Percentiles rank a stretch among this genome's conserved stretches.
Conservation (phyloP, 2,888 invertebrate species). For the Urechis unicinctus region DNA sequence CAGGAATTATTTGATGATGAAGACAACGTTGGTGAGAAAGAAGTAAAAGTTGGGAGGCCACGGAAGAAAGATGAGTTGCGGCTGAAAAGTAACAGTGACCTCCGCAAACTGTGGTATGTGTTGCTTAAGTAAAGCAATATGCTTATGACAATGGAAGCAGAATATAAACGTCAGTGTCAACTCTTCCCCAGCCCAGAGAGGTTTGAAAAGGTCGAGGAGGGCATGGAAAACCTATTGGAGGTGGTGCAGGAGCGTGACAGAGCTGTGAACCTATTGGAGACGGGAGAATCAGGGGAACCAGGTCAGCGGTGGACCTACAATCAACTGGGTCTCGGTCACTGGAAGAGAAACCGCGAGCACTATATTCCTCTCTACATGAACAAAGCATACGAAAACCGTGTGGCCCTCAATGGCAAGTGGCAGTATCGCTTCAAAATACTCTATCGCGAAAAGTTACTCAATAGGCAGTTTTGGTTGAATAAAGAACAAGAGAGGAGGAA, state of each 20-base stretch:
- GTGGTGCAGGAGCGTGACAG: constrained; percentile 87
- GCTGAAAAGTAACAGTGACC: constrained; percentile 87
- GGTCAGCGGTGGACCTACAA: constrained; percentile 13
- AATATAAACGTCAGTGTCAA: constrained; percentile 61
- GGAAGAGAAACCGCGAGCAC: constrained; percentile 14
- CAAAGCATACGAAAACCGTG: no score
- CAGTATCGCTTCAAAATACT: constrained; percentile 15
- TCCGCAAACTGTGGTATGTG: constrained; percentile 93
- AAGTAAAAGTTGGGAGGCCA: constrained; percentile 70
- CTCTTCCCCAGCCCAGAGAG: no score
- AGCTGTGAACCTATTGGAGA: constrained; percentile 81
- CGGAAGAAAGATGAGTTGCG: constrained; percentile 87
- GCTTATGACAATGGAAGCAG: constrained; percentile 91
- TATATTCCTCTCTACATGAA: constrained; percentile 11
- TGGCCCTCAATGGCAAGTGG: constrained; percentile 13
- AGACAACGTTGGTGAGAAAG: constrained; percentile 73
- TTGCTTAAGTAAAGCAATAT: constrained; percentile 94
- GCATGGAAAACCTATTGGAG: constrained; percentile 86
- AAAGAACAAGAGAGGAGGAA: not conserved
- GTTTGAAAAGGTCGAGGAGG: constrained; percentile 71
- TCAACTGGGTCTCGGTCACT: constrained; percentile 17
- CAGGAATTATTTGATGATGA: constrained; percentile 81
- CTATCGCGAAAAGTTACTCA: constrained; percentile 14
- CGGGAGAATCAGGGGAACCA: constrained; percentile 28
- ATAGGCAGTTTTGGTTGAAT: not conserved